Evolutionary conservation across 2,888 invertebrate species (phyloP).

Genomic region (Helobdella robusta): DNA sequence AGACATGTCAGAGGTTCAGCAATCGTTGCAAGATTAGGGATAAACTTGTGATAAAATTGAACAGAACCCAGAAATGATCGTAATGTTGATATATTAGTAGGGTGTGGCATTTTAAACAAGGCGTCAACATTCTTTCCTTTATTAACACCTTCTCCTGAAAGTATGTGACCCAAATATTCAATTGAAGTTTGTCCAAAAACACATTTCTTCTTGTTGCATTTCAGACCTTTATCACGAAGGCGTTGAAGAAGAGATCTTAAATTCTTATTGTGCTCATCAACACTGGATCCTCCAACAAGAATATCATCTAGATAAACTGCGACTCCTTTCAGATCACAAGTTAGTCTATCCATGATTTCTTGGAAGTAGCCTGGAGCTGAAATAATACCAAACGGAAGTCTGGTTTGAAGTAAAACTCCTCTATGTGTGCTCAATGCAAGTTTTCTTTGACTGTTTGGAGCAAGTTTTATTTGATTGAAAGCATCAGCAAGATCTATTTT

Average conservation of each 20-base stretch:
- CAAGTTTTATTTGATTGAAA: not conserved
- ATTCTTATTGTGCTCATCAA: not conserved
- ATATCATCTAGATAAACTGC: constrained; percentile 7
- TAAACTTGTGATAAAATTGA: constrained; percentile 29
- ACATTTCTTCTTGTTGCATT: not conserved
- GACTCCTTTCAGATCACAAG: constrained; percentile 10
- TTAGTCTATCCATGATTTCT: constrained; percentile 6
- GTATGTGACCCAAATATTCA: not conserved
- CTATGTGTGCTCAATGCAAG: not conserved
- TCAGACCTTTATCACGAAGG: not conserved
- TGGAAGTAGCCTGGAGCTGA: constrained; percentile 11
- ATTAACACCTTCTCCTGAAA: not conserved
- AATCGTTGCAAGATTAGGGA: constrained; percentile 26
- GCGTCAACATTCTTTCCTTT: constrained; percentile 6
- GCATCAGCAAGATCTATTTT: constrained; percentile 9
- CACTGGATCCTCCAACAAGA: constrained; percentile 2
- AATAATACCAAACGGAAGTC: constrained; percentile 3
- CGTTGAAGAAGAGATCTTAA: not conserved
- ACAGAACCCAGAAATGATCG: constrained; percentile 27
- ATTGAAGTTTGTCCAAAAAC: not conserved
- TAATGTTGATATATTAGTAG: constrained; percentile 20
- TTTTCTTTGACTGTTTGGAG: not conserved
- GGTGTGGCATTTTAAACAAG: not conserved
- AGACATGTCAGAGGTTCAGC: constrained; percentile 29
- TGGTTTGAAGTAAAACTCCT: constrained; percentile 2